A percentile compares a stretch with the other conserved stretches of the same genome.
Evolutionary conservation across 2,113 vertebrate genomes (phyloP).

Genomic region (Onychorhynchus coronatus): DNA sequence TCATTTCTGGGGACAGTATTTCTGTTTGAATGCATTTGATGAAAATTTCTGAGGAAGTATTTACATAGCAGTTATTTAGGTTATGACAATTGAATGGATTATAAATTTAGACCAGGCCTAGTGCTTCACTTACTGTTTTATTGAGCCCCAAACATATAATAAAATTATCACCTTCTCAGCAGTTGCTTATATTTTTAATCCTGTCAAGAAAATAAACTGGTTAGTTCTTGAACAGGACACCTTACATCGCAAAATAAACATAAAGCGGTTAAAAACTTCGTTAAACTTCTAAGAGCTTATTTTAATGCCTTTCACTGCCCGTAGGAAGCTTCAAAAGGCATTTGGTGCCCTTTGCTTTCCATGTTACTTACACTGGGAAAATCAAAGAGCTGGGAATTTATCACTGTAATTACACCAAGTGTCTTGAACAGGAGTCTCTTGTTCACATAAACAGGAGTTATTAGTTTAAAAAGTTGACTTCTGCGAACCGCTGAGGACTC

Average conservation of each 20-base stretch:
- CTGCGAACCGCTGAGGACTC: not conserved
- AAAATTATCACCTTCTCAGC: conserved; percentile 8
- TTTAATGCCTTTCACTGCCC: not conserved
- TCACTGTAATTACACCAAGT: not conserved
- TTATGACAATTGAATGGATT: not conserved
- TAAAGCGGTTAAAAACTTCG: not conserved
- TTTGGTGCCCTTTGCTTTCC: conserved; percentile 10
- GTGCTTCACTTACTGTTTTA: not conserved
- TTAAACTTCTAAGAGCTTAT: not conserved
- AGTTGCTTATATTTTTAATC: not conserved
- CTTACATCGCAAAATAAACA: not conserved
- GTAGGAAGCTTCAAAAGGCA: not conserved
- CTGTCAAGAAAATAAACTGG: not conserved
- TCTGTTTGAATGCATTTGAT: not conserved
- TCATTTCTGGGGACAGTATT: not conserved
- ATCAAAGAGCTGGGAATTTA: conserved; percentile 4
- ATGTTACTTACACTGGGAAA: not conserved
- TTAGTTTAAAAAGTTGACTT: not conserved
- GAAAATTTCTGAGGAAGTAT: not conserved
- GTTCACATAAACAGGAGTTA: not conserved
- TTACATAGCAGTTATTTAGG: not conserved
- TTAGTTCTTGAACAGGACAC: not conserved
- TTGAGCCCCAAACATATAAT: not conserved
- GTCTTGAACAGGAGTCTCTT: not conserved
- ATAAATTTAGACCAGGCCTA: not conserved